Base-by-base conservation (phyloP, 1,140 invertebrate species). In the Gryllus bimaculatus region DNA sequence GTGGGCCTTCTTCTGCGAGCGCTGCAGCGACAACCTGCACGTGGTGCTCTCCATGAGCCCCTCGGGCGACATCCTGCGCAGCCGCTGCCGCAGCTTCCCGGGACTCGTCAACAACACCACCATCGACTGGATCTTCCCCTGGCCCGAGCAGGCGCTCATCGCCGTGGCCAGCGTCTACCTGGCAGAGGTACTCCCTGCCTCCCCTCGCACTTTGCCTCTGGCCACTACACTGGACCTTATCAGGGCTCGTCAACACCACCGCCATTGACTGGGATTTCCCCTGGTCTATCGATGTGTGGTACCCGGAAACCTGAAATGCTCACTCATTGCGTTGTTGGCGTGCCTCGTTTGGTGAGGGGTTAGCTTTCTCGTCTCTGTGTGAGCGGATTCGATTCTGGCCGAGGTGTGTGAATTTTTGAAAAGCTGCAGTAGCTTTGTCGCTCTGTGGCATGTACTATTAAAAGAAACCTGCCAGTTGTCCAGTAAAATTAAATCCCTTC, bases 251-350 rank as follows among this genome's bases (percentile, higher is more conserved):
- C 20, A 97, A 96, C 83, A 96, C 95, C 83, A 96, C 94, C 7
- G 96, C 94, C 13, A 96, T 98, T 77, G 94, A 98, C 86, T 98
- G 96, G 95, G 93, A 97, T 81, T 93, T 95, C 83, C 91, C 94
- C 0, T 98, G 96, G 96, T 95, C 96, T 39, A 39, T 5, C 26
- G 26, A 39, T 5, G 26, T 39, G 1, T 5, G 26, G 26, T 5
- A 5, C 26, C 26, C 26, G 5, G 1, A 39, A 1, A 39, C 26
- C 26, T 39, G 26, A 39, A 39, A 39, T 39, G 26, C 26, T 39
- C 26, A 39, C 5, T 39, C 26, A 39, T 5, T 39, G 26, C 26
- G 26, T 39, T 2, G 26, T 39, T 39, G 26, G 26, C 1, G 26
- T 5, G 26, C 26, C 26, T 1, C 26, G 26, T 1, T 39, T 1